phyloP scores from a whole-genome alignment of 2,113 vertebrate species.

The Sinocyclocheilus anshuiensis region DNA sequence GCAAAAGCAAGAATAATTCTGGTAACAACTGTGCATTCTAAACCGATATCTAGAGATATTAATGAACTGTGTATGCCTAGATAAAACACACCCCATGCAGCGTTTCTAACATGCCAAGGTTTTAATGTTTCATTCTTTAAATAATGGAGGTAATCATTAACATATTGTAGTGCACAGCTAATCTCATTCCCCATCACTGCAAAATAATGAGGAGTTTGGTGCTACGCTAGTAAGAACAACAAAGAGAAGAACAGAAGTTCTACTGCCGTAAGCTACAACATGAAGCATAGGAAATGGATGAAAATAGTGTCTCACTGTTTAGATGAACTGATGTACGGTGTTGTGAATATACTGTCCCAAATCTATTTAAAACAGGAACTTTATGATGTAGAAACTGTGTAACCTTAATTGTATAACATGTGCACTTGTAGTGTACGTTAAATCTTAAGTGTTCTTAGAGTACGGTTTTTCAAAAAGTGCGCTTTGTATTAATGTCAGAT shows the following conservation, averaged over 20 bases:
- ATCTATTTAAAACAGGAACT: neutral
- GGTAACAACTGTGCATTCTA: neutral
- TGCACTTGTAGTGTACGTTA: neutral
- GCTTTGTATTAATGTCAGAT: neutral
- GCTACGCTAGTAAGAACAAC: conserved; percentile 44
- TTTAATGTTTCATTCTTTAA: conserved; percentile 20
- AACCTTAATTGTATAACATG: neutral
- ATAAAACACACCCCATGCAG: conserved; percentile 20
- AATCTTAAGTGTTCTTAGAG: neutral
- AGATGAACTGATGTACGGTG: neutral
- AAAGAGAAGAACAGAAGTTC: conserved; percentile 52
- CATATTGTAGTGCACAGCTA: conserved; percentile 14
- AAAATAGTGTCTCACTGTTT: conserved; percentile 14
- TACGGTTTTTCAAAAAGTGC: neutral
- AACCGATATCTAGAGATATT: conserved; percentile 17
- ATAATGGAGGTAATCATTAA: conserved; percentile 34
- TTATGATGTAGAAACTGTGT: neutral
- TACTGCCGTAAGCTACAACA: conserved; percentile 40
- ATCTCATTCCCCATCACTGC: conserved; percentile 39
- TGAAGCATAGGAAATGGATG: conserved; percentile 19
- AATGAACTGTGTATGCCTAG: neutral
- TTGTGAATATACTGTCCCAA: neutral
- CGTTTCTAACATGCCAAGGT: neutral
- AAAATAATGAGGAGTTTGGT: conserved; percentile 46
- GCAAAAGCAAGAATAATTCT: conserved; percentile 18